phyloP scores from a whole-genome alignment of 2,113 vertebrate species.

The Alethe castanea region DNA sequence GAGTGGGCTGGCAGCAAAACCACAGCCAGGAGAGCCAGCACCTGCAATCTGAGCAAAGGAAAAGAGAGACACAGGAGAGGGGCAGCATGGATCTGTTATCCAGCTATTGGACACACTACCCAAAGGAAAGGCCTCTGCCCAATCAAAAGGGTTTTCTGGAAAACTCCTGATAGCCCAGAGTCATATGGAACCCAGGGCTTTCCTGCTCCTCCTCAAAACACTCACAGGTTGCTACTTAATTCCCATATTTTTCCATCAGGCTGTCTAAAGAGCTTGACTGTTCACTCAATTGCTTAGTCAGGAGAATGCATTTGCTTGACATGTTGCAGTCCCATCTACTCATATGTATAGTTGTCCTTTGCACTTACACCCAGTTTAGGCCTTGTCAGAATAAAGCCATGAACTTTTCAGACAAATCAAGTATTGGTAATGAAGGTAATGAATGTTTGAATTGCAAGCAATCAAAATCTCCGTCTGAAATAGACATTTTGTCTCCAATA shows the following conservation, averaged over 20 bases:
- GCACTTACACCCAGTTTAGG: neutral
- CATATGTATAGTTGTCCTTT: neutral
- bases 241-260: neutral
- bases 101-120: neutral
- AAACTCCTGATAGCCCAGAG: neutral
- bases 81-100: neutral
- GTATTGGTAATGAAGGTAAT: neutral
- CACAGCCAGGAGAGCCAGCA: neutral
- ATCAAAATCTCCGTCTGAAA: neutral
- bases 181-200: neutral
- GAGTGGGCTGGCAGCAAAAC: neutral
- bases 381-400: neutral
- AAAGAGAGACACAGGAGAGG: neutral
- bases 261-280: neutral
- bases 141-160: neutral
- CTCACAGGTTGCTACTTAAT: neutral
- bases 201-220: neutral
- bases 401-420: neutral
- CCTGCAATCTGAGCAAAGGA: neutral
- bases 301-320: neutral
- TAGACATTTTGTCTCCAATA: neutral
- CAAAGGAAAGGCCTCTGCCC: neutral
- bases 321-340: neutral
- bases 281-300: accelerated
- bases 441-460: neutral